A percentile compares a stretch with the other conserved stretches of the same genome.
Conservation (phyloP, 2,797 vertebrate genomes). For the Eulemur coronatus region DNA sequence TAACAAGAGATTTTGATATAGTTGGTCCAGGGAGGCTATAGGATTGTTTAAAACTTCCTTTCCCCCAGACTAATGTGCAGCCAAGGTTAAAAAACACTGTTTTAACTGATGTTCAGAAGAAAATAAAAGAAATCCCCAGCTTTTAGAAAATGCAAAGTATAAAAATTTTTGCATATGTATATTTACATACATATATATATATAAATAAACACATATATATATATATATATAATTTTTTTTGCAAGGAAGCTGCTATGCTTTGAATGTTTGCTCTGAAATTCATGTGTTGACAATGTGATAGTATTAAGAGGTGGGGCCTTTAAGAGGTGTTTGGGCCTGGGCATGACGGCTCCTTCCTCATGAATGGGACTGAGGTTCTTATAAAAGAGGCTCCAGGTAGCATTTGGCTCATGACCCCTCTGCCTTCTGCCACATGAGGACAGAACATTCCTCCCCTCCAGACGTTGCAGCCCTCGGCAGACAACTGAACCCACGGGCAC, state of each 20-base stretch:
- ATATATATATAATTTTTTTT: background rate
- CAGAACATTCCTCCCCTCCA: background rate
- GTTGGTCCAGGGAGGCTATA: background rate
- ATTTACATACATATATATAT: background rate
- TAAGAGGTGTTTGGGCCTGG: background rate
- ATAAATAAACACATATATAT: background rate
- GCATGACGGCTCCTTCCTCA: background rate
- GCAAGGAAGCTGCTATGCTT: background rate
- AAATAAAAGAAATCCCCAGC: background rate
- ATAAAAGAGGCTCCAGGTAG: background rate
- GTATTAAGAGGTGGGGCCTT: background rate
- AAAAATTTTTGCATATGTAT: background rate
- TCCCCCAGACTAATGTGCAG: background rate
- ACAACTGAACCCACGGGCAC: background rate
- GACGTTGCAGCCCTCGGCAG: background rate
- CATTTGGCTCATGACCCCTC: background rate
- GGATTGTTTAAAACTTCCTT: background rate
- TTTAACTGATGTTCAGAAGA: background rate
- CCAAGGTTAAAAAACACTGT: background rate
- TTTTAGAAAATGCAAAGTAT: background rate
- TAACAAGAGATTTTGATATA: too few species aligned
- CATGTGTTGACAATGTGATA: background rate
- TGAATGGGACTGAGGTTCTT: background rate
- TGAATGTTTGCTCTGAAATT: background rate
- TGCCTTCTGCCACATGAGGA: background rate